Conservation (phyloP, 2,888 invertebrate genomes). For the Pteria penguin region DNA sequence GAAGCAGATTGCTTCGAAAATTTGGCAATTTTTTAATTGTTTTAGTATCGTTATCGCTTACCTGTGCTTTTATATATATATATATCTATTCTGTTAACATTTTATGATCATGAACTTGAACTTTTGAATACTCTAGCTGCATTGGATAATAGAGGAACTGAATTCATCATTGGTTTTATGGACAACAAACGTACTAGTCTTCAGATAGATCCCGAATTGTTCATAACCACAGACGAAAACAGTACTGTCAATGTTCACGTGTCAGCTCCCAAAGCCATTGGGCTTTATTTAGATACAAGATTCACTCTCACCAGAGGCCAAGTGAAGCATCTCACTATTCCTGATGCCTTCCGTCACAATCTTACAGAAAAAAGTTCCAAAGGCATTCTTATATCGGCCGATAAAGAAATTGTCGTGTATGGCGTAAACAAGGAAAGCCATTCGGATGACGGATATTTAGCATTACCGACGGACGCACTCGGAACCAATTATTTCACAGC, state of each 20-base stretch:
- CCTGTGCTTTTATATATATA: too few relatives aligned
- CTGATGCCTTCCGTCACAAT: background rate
- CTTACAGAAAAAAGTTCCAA: slow-evolving; percentile 5
- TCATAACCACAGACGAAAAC: slow-evolving; percentile 49
- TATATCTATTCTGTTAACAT: too few relatives aligned
- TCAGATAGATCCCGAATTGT: slow-evolving; percentile 38
- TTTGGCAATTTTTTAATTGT: too few relatives aligned
- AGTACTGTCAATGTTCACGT: slow-evolving; percentile 44
- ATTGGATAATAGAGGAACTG: slow-evolving; percentile 45
- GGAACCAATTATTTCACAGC: slow-evolving; percentile 56
- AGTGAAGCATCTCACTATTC: background rate
- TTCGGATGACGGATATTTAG: slow-evolving; percentile 57
- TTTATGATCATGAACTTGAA: too few relatives aligned
- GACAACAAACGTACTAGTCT: slow-evolving; percentile 30
- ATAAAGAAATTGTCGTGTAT: slow-evolving; percentile 52
- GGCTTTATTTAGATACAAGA: background rate
- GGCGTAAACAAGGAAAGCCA: slow-evolving; percentile 49
- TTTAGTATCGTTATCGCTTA: too few relatives aligned
- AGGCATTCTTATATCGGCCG: slow-evolving; percentile 33
- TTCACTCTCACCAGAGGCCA: slow-evolving; percentile 1
- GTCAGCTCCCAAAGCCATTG: background rate
- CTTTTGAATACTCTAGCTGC: slow-evolving; percentile 11
- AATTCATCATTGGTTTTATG: slow-evolving; percentile 47
- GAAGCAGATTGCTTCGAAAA: too few relatives aligned
- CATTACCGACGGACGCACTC: slow-evolving; percentile 52